Conservation (phyloP, 2,888 invertebrate genomes). For the Nysson spinosus region DNA sequence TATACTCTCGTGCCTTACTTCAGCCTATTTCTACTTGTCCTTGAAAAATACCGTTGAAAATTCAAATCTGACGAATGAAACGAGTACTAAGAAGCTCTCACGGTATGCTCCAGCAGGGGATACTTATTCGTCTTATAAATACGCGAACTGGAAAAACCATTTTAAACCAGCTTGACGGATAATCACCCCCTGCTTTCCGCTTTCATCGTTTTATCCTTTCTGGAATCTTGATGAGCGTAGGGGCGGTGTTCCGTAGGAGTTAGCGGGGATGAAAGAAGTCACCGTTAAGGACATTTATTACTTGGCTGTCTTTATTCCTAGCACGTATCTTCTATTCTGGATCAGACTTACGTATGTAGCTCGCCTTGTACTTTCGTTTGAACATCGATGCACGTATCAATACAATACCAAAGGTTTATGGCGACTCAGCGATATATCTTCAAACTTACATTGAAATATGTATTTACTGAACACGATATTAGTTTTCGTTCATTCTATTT, state of each 20-base stretch:
- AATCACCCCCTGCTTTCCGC: conserved; percentile 7
- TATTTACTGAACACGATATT: conserved; percentile 1
- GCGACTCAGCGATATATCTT: background rate
- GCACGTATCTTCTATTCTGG: conserved; percentile 61
- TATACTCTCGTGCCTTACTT: no score
- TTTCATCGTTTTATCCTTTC: background rate
- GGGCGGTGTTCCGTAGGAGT: background rate
- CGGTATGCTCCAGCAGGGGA: no score
- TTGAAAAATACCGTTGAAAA: no score
- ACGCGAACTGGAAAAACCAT: background rate
- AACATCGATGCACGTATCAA: conserved; percentile 1
- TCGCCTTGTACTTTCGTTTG: conserved; percentile 7
- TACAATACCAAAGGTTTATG: background rate
- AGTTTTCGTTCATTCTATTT: no score
- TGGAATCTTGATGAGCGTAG: conserved; percentile 5
- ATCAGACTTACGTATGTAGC: conserved; percentile 41
- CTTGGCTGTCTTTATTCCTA: conserved; percentile 51
- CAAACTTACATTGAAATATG: background rate
- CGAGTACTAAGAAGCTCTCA: no score
- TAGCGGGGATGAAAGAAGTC: background rate
- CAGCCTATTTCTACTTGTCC: no score
- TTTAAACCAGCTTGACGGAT: background rate
- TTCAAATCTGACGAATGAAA: no score
- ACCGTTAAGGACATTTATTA: conserved; percentile 54
- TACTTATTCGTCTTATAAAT: background rate